phyloP scores from a whole-genome alignment of 2,888 invertebrate species.

The Ectropis crepuscularia region DNA sequence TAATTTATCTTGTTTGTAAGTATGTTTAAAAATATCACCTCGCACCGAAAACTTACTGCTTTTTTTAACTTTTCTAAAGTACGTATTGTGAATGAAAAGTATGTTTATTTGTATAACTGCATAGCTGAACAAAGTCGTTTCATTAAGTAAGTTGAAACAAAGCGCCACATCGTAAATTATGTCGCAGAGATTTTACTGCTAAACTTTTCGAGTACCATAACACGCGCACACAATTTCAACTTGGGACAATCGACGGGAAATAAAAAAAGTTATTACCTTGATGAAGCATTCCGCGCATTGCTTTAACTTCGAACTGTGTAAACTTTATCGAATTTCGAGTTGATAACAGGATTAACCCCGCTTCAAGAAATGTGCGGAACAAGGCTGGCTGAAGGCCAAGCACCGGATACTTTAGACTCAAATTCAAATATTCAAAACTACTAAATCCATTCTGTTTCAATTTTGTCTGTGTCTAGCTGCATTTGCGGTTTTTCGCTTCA shows the following conservation, averaged over 20 bases:
- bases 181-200: constrained; percentile 37
- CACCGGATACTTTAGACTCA: constrained; percentile 31
- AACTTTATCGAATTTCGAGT: constrained; percentile 44
- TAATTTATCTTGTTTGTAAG: too few relatives aligned
- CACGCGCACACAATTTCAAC: constrained; percentile 40
- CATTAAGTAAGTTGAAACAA: constrained; percentile 37
- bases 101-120: constrained; percentile 24
- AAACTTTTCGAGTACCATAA: constrained; percentile 39
- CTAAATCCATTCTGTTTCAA: constrained; percentile 37
- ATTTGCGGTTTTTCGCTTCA: too few relatives aligned
- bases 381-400: constrained; percentile 47
- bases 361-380: constrained; percentile 33
- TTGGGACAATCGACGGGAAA: constrained; percentile 39
- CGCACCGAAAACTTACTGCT: background rate
- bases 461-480: constrained; percentile 22
- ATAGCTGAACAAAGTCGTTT: constrained; percentile 31
- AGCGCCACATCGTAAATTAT: constrained; percentile 40
- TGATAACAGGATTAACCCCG: constrained; percentile 39
- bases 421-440: constrained; percentile 38
- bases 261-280: constrained; percentile 42
- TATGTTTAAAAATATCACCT: too few relatives aligned
- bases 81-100: constrained; percentile 23
- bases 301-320: constrained; percentile 34
- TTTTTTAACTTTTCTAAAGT: constrained; percentile 10
- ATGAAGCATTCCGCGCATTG: constrained; percentile 35